Evolutionary conservation across 2,888 invertebrate species (phyloP).

Genomic region (Lasioglossum calceatum): DNA sequence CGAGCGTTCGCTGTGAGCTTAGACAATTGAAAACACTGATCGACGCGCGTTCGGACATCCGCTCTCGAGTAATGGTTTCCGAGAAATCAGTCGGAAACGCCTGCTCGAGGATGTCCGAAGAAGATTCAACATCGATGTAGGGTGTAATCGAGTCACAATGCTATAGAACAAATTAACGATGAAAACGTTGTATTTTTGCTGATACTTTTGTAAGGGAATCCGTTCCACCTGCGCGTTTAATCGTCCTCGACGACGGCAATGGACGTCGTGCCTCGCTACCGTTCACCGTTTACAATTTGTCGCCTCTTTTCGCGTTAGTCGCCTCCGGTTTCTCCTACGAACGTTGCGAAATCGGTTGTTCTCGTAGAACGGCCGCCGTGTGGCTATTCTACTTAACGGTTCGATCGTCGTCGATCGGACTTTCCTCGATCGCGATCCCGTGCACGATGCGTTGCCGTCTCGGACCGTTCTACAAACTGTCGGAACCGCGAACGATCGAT

Average conservation of each 20-base stretch:
- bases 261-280: background rate
- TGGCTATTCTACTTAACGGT: constrained; percentile 24
- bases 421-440: background rate
- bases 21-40: constrained; percentile 23
- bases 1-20: constrained; percentile 19
- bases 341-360: constrained; percentile 7
- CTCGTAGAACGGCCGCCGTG: background rate
- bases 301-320: background rate
- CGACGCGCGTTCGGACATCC: background rate
- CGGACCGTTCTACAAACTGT: background rate
- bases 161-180: constrained; percentile 54
- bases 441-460: constrained; percentile 8
- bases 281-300: background rate
- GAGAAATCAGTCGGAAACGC: background rate
- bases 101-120: background rate
- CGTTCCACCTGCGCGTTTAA: constrained; percentile 31
- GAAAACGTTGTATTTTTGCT: constrained; percentile 65
- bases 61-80: background rate
- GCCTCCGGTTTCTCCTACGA: background rate
- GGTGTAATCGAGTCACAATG: constrained; percentile 38
- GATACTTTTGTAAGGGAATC: constrained; percentile 66
- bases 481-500: background rate
- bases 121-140: background rate
- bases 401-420: background rate
- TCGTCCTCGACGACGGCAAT: background rate